Evolutionary conservation across 2,113 vertebrate genomes (phyloP).

Genomic region (Anser brachyrhynchus): DNA sequence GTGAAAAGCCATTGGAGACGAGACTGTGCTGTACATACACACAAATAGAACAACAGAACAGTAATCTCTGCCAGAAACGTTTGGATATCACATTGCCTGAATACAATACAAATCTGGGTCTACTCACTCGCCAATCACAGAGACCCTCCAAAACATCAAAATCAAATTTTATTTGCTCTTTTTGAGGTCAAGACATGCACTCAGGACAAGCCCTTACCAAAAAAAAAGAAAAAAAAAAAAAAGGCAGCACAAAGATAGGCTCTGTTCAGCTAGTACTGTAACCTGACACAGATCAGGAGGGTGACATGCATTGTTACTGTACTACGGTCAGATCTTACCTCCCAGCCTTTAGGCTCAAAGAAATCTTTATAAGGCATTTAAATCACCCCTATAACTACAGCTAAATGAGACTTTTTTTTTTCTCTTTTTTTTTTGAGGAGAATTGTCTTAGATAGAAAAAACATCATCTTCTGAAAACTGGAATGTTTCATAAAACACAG

Average conservation of each 20-base stretch:
- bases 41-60: background rate
- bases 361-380: background rate
- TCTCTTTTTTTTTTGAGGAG: background rate
- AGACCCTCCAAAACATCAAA: background rate
- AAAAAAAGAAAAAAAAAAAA: background rate
- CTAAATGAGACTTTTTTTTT: background rate
- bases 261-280: background rate
- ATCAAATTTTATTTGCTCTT: accelerated
- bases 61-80: background rate
- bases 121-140: background rate
- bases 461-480: background rate
- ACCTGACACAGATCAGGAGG: background rate
- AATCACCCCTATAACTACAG: background rate
- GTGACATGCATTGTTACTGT: background rate
- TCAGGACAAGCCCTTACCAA: background rate
- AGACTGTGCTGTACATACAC: background rate
- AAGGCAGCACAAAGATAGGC: background rate
- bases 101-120: background rate
- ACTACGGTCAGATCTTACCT: background rate
- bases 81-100: accelerated
- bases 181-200: background rate
- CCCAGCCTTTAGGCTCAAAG: background rate
- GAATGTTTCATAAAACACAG: background rate
- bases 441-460: background rate
- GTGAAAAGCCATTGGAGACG: background rate